Percentiles rank a stretch among this genome's conserved stretches.
Evolutionary conservation across 2,797 vertebrate species (phyloP).

Genomic region (Sebastes reedi): DNA sequence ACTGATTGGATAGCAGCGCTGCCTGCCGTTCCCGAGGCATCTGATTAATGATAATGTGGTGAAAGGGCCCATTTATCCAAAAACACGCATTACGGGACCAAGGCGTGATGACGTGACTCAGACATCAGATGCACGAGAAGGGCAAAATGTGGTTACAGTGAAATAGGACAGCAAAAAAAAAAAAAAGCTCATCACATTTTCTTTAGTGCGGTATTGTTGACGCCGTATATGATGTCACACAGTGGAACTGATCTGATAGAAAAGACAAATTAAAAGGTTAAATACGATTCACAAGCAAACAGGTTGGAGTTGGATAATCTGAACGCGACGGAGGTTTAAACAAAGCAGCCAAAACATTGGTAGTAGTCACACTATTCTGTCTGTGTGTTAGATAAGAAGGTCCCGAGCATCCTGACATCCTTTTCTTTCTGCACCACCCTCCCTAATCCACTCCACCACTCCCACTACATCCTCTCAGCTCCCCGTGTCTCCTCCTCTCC

Average conservation of each 20-base stretch:
- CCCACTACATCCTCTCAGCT: neutral
- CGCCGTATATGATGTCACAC: conserved; percentile 1
- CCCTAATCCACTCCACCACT: neutral
- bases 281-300: neutral
- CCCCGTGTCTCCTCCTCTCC: neutral
- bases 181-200: no score
- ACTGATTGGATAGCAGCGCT: neutral
- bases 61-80: conserved; percentile 26
- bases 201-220: neutral
- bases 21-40: neutral
- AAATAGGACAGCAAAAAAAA: no score
- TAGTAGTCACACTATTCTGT: neutral
- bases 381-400: conserved; percentile 44
- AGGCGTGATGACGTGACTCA: conserved; percentile 2
- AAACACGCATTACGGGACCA: neutral
- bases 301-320: neutral
- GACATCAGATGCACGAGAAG: conserved; percentile 11
- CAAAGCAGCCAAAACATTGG: conserved; percentile 8
- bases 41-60: conserved; percentile 24
- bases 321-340: neutral
- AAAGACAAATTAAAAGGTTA: neutral
- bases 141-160: neutral
- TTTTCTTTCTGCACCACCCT: neutral
- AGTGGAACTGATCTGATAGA: neutral
- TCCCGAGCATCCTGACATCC: conserved; percentile 6